phyloP scores from a whole-genome alignment of 92 coral and sea anemone species.

The Virgularia gustaviana region DNA sequence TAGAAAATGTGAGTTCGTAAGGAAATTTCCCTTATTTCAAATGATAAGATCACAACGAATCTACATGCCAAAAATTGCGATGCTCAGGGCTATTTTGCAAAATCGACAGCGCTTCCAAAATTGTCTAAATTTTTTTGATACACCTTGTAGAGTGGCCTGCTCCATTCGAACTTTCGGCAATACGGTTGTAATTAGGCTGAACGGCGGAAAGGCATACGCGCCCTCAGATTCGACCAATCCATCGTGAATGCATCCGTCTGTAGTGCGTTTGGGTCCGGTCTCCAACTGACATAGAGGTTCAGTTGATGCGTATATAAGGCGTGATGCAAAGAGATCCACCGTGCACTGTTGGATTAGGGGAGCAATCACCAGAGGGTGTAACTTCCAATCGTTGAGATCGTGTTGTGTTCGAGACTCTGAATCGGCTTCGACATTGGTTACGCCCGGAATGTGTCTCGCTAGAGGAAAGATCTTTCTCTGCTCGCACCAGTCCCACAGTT shows the following conservation, averaged over 20 bases:
- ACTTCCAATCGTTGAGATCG: conserved; percentile 43
- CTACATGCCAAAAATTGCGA: too few species aligned
- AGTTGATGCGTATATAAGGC: conserved; percentile 46
- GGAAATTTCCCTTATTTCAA: too few species aligned
- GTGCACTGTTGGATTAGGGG: conserved; percentile 35
- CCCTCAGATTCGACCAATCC: conserved; percentile 36
- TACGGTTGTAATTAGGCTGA: conserved; percentile 16
- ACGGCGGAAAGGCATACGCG: too few species aligned
- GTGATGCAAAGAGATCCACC: conserved; percentile 52
- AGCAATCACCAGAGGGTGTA: conserved; percentile 33
- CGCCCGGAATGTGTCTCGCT: conserved; percentile 59
- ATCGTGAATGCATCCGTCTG: conserved; percentile 48
- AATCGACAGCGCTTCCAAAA: too few species aligned
- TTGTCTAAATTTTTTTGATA: too few species aligned
- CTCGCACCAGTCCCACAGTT: conserved; percentile 59
- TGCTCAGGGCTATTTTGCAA: too few species aligned
- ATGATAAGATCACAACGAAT: too few species aligned
- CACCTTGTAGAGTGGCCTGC: conserved; percentile 32
- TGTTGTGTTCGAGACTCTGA: conserved; percentile 34
- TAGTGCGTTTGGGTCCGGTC: conserved; percentile 44
- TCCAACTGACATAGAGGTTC: conserved; percentile 46
- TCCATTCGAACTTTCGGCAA: conserved; percentile 18
- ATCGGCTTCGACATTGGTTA: conserved; percentile 55
- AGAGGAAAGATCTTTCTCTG: conserved; percentile 34
- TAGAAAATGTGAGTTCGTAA: too few species aligned